Evolutionary conservation across 2,113 vertebrate species (phyloP).

Genomic region (Butorides virescens): DNA sequence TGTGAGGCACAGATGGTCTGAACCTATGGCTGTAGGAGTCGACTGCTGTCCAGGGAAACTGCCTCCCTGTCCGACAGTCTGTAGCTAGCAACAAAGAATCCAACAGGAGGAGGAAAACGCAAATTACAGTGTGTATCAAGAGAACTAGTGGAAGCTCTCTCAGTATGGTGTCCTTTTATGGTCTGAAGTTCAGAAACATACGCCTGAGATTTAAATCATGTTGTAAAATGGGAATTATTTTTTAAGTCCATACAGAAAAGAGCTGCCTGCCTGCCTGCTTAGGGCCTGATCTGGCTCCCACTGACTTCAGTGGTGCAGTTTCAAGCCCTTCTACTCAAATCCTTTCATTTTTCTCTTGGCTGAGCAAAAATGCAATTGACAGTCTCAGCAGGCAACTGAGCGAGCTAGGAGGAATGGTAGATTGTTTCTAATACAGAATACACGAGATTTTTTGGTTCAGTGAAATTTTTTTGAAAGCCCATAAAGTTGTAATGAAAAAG

Average conservation of each 20-base stretch:
- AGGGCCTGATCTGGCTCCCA: neutral
- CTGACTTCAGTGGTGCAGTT: neutral
- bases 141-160: neutral
- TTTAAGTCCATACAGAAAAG: neutral
- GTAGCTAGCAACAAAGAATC: neutral
- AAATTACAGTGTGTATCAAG: neutral
- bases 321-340: neutral
- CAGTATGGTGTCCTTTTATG: neutral
- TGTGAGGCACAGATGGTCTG: slow-evolving; percentile 26
- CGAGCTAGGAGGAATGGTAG: neutral
- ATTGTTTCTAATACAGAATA: neutral
- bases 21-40: neutral
- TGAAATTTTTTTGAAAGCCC: slow-evolving; percentile 11
- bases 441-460: neutral
- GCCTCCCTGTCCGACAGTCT: neutral
- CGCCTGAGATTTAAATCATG: neutral
- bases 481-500: slow-evolving; percentile 41
- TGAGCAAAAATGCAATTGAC: slow-evolving; percentile 44
- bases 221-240: neutral
- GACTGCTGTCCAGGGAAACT: neutral
- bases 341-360: slow-evolving; percentile 51
- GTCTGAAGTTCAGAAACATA: neutral
- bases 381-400: slow-evolving; percentile 42
- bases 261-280: neutral
- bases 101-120: neutral